phyloP scores from a whole-genome alignment of 2,113 vertebrate species.

The Piprites chloris region DNA sequence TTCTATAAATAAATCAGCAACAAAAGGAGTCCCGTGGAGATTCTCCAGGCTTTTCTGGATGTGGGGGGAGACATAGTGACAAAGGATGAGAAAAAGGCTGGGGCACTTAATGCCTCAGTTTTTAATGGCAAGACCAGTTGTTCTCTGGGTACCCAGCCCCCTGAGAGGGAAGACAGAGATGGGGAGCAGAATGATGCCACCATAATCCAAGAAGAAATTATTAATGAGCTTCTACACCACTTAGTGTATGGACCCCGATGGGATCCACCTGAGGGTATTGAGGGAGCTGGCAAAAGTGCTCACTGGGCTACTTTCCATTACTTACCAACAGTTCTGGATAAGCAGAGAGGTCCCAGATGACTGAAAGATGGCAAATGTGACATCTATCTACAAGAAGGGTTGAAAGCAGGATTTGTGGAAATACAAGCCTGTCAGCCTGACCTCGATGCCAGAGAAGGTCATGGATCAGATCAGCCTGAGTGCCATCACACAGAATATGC shows the following conservation, averaged over 20 bases:
- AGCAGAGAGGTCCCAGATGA: not conserved
- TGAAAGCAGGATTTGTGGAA: not conserved
- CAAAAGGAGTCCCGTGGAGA: not conserved
- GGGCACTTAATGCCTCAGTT: not conserved
- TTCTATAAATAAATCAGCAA: not conserved
- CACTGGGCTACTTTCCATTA: not conserved
- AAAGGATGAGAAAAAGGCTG: not conserved
- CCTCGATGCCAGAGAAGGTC: not conserved
- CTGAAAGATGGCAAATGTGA: not conserved
- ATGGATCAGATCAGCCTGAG: not conserved
- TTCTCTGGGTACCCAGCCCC: not conserved
- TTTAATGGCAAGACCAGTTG: not conserved
- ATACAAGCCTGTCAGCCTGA: not conserved
- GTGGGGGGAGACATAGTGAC: not conserved
- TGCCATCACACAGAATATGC: not conserved
- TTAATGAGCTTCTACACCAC: not conserved
- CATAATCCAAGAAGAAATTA: not conserved
- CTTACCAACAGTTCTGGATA: not conserved
- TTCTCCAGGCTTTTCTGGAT: not conserved
- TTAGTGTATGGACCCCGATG: not conserved
- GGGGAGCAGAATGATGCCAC: not conserved
- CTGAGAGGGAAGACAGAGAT: not conserved
- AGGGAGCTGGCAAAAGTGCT: not conserved
- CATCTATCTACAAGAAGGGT: not conserved
- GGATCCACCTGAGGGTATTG: not conserved